Evolutionary conservation across 2,888 invertebrate species (phyloP), one percentile per base, ranked within the genome.

Genomic region (Pogonocherus hispidulus): DNA sequence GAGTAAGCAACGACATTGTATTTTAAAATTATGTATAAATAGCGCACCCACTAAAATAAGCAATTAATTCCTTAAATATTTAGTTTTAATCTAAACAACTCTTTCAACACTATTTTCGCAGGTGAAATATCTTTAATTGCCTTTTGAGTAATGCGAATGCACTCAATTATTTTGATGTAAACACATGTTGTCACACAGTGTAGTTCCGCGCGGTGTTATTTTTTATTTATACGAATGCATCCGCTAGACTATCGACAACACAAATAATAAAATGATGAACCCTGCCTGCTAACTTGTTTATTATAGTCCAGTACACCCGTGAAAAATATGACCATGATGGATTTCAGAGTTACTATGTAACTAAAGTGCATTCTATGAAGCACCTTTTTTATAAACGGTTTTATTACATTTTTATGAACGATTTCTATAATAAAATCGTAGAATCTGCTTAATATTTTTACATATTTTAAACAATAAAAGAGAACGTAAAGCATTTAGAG

Each of bases 1-100:
- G 78, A 18, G 79, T 69, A 14, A 81, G 52, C 47, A 78, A 70
- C 63, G 79, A 80, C 81, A 81, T 81, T 27, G 8, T 55, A 8
- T 14, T 57, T 19, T 41, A 23, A 23, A 27, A n/a, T 3, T 14
- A 14, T 14, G 0, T 4, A 27, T 27, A 0, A 41, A 9, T 41
- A 41, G n/a, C n/a, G n/a, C 16, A 41, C 14, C 41, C 14, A 4
- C 41, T 3, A 37, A 37, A 14, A 41, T n/a, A 41, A 41, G 11
- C 32, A 32, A 32, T 6, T 27, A 1, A 27, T 27, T 27, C 8
- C 32, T 3, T 8, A 32, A 32, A 32, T 8, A 8, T 11, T n/a
- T n/a, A n/a, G n/a, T n/a, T n/a, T n/a, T n/a, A n/a, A n/a, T n/a
- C n/a, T n/a, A n/a, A n/a, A n/a, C n/a, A n/a, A n/a, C n/a, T n/a